Base-by-base conservation (phyloP, 2,113 vertebrate species). In the Hippocampus abdominalis region DNA sequence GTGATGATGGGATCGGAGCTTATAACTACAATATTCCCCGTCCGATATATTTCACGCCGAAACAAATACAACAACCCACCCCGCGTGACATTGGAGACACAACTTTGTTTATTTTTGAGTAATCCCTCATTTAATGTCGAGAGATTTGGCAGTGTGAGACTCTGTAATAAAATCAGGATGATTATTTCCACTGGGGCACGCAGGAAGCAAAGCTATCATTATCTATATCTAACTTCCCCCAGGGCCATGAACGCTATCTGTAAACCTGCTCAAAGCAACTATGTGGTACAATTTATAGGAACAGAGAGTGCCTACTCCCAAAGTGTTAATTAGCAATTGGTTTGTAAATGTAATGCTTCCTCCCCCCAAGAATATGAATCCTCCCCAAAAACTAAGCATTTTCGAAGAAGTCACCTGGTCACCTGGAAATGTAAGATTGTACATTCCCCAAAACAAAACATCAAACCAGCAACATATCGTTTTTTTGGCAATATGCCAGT, bases 1-100 rank as follows among this genome's bases (percentile, higher is more conserved):
- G 71, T 85, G 56, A 66, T 46, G 15, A 85, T 73, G 71, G n/a
- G 29, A 86, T 86, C 82, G 79, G 70, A 85, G 56, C 48, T 36
- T 23, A 20, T 21, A 39, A 32, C 61, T 15, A 42, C 61, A 64
- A 63, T 27, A 78, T 84, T 68, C 64, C 66, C 76, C 69, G 29
- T 57, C 60, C 44, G 20, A 20, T 23, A 9, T 62, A 39, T 21
- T 48, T 48, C 40, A n/a, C 40, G 10, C 12, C 2, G 62, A 64
- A 15, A 49, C 25, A 49, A 18, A n/a, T 5, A 72, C n/a, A 59
- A 64, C 70, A 60, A 78, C 66, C 82, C 84, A 83, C 73, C 32
- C 70, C 76, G 73, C 66, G 16, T 11, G 3, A 63, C 36, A 42
- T 16, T 7, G 39, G 36, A 63, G 36, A 12, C 61, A 23, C 39